These are phyloP conservation scores for Trematocara zebra DNA, from an alignment of 2,113 vertebrate genomes.

Conservation along the genomic window DNA sequence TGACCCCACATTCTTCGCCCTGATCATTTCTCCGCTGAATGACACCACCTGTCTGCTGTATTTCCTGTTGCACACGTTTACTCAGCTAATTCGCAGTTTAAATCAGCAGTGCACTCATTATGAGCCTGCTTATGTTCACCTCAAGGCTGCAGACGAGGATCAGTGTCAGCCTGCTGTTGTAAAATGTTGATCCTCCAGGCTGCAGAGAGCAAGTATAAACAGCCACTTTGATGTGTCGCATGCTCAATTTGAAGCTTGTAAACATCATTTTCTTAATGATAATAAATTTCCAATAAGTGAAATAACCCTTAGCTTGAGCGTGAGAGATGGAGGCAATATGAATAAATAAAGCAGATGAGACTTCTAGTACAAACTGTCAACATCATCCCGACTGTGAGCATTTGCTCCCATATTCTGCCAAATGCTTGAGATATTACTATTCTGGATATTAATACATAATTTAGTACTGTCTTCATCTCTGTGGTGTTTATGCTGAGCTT, in stretches of 20 bases:
- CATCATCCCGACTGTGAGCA: neutral
- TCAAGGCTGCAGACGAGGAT: slow-evolving; percentile 5
- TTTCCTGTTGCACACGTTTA: neutral
- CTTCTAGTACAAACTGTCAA: neutral
- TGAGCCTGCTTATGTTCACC: neutral
- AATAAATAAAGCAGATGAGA: neutral
- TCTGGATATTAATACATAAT: neutral
- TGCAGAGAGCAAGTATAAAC: neutral
- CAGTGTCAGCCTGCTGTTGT: neutral
- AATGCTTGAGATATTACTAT: neutral
- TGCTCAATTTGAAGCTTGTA: neutral
- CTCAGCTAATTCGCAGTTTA: neutral
- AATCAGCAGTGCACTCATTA: neutral
- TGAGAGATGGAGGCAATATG: neutral
- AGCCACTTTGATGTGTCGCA: neutral
- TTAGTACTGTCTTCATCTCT: neutral
- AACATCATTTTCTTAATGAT: neutral
- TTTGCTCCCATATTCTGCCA: neutral
- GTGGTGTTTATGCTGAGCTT: neutral
- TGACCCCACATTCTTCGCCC: neutral
- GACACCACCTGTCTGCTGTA: rapidly evolving
- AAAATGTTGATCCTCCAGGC: slow-evolving; percentile 16
- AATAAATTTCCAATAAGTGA: neutral
- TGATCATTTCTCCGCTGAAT: neutral
- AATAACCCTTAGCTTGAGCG: neutral